Conservation (phyloP, 2,888 invertebrate species). For the Neria commutata region DNA sequence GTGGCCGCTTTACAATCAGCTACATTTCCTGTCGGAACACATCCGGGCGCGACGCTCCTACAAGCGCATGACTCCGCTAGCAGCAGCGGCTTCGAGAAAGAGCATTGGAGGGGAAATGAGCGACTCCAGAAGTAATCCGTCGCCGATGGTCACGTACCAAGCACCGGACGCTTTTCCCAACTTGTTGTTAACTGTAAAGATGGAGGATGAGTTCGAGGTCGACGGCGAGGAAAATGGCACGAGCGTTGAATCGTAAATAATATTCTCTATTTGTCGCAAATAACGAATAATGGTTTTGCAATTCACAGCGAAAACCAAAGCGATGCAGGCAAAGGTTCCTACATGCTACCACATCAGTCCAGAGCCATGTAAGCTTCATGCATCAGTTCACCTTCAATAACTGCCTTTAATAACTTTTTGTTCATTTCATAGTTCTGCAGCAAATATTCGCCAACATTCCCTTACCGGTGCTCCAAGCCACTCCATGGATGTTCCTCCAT, state of each 20-base stretch:
- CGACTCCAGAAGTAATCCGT: conserved; percentile 29
- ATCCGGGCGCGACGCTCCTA: conserved; percentile 59
- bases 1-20: conserved; percentile 60
- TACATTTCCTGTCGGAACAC: conserved; percentile 59
- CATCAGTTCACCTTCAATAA: too few species aligned
- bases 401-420: neutral
- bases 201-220: conserved; percentile 35
- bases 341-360: neutral
- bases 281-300: too few species aligned
- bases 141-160: too few species aligned
- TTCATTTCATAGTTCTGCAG: conserved; percentile 6
- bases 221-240: conserved; percentile 27
- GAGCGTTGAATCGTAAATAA: conserved; percentile 34
- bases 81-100: conserved; percentile 11
- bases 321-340: conserved; percentile 18
- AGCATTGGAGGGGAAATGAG: conserved; percentile 9
- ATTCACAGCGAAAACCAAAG: conserved; percentile 37
- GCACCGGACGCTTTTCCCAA: conserved; percentile 37
- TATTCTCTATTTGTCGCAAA: neutral
- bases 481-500: conserved; percentile 1
- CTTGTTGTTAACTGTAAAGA: conserved; percentile 39
- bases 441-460: conserved; percentile 6
- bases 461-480: neutral
- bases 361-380: neutral
- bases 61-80: conserved; percentile 46